These are phyloP conservation scores for Penaeus chinensis DNA, from an alignment of 1,140 invertebrate genomes.

Conservation along the genomic window DNA sequence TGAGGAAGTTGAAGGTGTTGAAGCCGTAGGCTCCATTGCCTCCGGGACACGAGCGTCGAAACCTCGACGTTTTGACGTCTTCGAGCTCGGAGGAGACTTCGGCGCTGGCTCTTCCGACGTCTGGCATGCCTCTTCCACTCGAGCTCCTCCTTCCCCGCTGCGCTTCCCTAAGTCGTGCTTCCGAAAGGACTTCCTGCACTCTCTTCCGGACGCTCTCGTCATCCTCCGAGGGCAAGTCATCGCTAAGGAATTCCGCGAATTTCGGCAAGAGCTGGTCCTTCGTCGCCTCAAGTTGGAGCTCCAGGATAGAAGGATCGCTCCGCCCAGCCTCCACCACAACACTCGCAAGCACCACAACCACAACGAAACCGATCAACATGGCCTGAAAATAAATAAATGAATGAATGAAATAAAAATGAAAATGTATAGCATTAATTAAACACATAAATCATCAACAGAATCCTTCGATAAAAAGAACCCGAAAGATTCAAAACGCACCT, in stretches of 20 bases:
- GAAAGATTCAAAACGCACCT: too few species aligned
- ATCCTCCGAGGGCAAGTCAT: conserved; percentile 6
- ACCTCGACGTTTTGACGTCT: not conserved
- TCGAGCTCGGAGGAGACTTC: not conserved
- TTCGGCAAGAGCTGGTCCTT: conserved; percentile 1
- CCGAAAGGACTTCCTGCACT: not conserved
- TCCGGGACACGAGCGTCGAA: conserved; percentile 26
- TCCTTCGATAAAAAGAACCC: too few species aligned
- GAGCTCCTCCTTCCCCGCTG: not conserved
- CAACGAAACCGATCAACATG: too few species aligned
- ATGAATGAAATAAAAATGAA: too few species aligned
- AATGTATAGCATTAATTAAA: too few species aligned
- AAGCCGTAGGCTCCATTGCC: conserved; percentile 51
- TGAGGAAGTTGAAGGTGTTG: conserved; percentile 61
- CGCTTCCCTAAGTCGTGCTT: not conserved
- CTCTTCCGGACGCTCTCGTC: not conserved
- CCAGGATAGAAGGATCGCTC: not conserved
- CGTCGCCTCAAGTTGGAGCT: conserved; percentile 23
- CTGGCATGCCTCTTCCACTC: too few species aligned
- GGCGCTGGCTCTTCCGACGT: not conserved
- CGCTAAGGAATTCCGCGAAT: not conserved
- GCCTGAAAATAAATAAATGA: too few species aligned
- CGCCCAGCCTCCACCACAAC: too few species aligned
- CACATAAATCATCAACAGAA: too few species aligned
- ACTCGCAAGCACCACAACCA: too few species aligned